Conservation (phyloP, 2,888 invertebrate genomes). For the Hydrotaea diabolus region DNA sequence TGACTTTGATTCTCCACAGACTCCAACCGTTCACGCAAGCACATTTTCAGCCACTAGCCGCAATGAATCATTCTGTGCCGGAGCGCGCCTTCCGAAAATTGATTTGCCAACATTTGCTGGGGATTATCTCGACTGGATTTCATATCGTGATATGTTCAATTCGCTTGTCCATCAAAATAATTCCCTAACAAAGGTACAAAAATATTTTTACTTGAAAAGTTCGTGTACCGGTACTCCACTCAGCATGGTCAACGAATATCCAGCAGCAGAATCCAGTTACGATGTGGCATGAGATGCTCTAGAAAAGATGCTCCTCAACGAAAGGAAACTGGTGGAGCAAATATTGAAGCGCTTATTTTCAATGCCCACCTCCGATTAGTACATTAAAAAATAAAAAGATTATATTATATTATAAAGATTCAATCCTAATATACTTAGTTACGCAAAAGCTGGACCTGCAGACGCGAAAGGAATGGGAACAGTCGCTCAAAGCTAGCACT, state of each 20-base stretch:
- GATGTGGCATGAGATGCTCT: conserved; percentile 32
- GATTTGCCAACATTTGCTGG: conserved; percentile 53
- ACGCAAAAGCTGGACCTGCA: conserved; percentile 52
- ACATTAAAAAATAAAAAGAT: conserved; percentile 38
- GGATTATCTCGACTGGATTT: conserved; percentile 57
- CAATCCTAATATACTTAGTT: conserved; percentile 40
- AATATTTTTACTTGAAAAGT: conserved; percentile 56
- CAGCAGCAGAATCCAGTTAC: conserved; percentile 49
- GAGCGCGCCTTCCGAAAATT: conserved; percentile 49
- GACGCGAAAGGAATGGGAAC: conserved; percentile 53
- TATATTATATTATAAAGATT: conserved; percentile 36
- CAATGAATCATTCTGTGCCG: conserved; percentile 35
- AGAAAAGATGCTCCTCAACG: conserved; percentile 42
- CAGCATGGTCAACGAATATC: conserved; percentile 47
- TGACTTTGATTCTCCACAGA: conserved; percentile 44
- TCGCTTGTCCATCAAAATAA: conserved; percentile 51
- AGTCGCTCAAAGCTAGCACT: conserved; percentile 35
- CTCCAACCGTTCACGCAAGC: conserved; percentile 38
- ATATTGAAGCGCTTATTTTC: conserved; percentile 48
- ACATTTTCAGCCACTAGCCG: conserved; percentile 44
- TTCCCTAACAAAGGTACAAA: conserved; percentile 44
- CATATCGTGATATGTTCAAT: conserved; percentile 53
- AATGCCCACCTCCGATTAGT: conserved; percentile 34
- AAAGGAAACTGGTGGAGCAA: conserved; percentile 44
- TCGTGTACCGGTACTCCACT: conserved; percentile 50